Conservation (phyloP, 1,140 invertebrate genomes). For the Orchesella cincta region DNA sequence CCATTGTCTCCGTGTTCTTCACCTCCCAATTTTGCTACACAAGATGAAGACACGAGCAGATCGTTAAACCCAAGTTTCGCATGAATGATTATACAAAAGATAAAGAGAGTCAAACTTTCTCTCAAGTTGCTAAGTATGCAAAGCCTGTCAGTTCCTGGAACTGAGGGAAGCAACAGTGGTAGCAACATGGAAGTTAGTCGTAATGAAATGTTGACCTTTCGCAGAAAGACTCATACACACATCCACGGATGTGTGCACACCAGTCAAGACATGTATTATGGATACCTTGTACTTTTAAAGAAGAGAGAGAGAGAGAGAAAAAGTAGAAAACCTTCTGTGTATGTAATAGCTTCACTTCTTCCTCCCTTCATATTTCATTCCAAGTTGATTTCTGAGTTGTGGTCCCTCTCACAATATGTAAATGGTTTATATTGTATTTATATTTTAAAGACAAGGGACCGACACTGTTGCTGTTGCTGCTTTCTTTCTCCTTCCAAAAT, state of each 20-base stretch:
- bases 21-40: background rate
- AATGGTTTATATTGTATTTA: constrained; percentile 24
- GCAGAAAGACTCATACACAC: background rate
- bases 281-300: background rate
- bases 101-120: background rate
- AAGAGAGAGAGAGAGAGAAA: background rate
- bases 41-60: background rate
- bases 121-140: background rate
- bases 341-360: background rate
- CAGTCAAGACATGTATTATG: background rate
- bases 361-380: constrained; percentile 7
- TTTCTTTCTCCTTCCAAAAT: constrained; percentile 34
- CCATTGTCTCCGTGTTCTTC: constrained; percentile 6
- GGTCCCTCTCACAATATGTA: background rate
- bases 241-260: background rate
- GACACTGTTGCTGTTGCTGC: background rate
- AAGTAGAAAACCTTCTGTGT: background rate
- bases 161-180: constrained; percentile 13
- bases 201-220: constrained; percentile 29
- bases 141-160: background rate
- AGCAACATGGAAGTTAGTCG: background rate
- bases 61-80: constrained; percentile 3
- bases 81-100: constrained; percentile 25
- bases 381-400: constrained; percentile 12
- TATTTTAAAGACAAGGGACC: constrained; percentile 20